Evolutionary conservation across 1,140 invertebrate species (phyloP), one percentile per base, ranked within the genome.

Genomic region (Glossosoma conforme): DNA sequence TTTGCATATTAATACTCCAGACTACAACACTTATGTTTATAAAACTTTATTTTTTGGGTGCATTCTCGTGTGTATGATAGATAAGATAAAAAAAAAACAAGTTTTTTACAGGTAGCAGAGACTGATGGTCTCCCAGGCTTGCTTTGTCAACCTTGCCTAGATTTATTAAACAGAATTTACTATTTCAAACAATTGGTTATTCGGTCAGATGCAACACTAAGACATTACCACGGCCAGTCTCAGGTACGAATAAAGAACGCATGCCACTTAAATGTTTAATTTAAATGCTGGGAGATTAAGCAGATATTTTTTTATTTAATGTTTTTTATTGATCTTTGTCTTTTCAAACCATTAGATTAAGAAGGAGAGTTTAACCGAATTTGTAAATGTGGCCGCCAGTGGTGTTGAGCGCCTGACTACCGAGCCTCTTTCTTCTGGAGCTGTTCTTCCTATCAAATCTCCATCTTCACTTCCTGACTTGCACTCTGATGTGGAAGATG

Each of bases 121-220:
- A 56, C 35, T 38, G 72, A 74, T 60, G 48, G 54, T 1, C 57
- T 74, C n/a, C 70, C 72, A 17, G 65, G 65, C 44, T 46, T 69
- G 38, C 61, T 74, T 15, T 74, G 72, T 42, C 63, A 69, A 35
- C 54, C 62, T 32, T 74, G 72, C 56, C 19, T 70, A 10, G 66
- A 70, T 35, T 56, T 70, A n/a, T 37, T 74, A 6, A 70, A 74
- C 44, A 68, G 68, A 35, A 51, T 72, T 10, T 73, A 72, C 56
- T 64, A 65, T 44, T 74, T 74, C 45, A 74, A 73, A 50, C 69
- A 73, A 64, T 60, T 68, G 3, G 72, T 67, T 42, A 57, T 70
- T 5, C 60, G 65, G 17, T 74, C 70, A 6, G 66, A 74, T 61
- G 57, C 58, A 2, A 62, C 72, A 59, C 57, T 74, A 8, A 66